phyloP scores from a whole-genome alignment of 1,140 invertebrate species.

The Temnothorax nylanderi region DNA sequence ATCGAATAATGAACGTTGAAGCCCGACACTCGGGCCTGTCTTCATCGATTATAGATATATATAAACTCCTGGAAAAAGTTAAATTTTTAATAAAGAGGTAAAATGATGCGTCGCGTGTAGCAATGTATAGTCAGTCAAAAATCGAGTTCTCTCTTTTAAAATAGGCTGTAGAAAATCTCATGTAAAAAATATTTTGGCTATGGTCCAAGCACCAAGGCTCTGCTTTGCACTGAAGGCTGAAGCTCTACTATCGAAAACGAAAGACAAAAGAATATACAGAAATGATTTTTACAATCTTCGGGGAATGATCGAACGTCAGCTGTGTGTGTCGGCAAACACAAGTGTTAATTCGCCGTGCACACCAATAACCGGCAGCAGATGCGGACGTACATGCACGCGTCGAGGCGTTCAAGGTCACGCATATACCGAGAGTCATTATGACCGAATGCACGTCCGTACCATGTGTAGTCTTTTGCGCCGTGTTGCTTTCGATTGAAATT shows the following conservation, averaged over 20 bases:
- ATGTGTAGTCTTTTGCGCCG: constrained; percentile 66
- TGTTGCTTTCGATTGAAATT: constrained; percentile 64
- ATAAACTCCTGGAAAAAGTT: background rate
- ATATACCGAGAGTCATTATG: constrained; percentile 49
- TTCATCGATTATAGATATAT: background rate
- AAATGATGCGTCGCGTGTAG: background rate
- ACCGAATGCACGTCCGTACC: constrained; percentile 54
- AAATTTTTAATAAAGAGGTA: background rate
- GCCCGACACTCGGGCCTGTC: background rate
- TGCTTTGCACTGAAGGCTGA: background rate
- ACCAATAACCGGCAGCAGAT: constrained; percentile 55
- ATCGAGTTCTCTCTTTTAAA: background rate
- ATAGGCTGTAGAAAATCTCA: background rate
- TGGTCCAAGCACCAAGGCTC: background rate
- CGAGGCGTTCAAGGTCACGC: constrained; percentile 60
- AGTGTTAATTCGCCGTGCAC: constrained; percentile 37
- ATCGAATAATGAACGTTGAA: background rate
- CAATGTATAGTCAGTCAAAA: background rate
- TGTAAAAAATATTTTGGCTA: background rate
- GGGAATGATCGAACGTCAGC: background rate
- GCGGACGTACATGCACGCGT: constrained; percentile 42
- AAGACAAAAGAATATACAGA: constrained; percentile 28
- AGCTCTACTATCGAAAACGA: background rate
- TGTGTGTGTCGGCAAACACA: constrained; percentile 13
- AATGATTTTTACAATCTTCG: constrained; percentile 41